Evolutionary conservation across 2,888 invertebrate species (phyloP).

Genomic region (Drosophila incognita): DNA sequence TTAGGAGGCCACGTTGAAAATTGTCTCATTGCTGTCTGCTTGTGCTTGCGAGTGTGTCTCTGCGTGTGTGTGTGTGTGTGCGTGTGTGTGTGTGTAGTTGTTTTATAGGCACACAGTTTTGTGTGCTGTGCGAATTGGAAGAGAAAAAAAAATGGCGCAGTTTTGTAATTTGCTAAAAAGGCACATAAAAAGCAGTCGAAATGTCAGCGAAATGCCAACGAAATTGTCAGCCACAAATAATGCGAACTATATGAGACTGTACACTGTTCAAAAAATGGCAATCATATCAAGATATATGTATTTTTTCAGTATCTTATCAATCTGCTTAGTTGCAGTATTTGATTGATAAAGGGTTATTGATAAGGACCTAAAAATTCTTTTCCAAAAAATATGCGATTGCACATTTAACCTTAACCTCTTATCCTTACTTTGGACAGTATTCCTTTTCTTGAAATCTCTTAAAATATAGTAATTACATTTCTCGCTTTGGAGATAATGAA

Average conservation of each 20-base stretch:
- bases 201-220: slow-evolving; percentile 34
- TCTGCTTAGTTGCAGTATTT: background rate
- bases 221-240: slow-evolving; percentile 46
- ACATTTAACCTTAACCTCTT: background rate
- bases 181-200: slow-evolving; percentile 71
- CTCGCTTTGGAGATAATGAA: background rate
- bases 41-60: slow-evolving; percentile 17
- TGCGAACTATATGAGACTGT: slow-evolving; percentile 13
- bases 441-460: background rate
- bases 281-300: background rate
- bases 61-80: background rate
- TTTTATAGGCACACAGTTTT: slow-evolving; percentile 67
- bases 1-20: slow-evolving; percentile 56
- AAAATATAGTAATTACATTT: background rate
- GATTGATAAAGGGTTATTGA: background rate
- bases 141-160: slow-evolving; percentile 67
- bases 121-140: slow-evolving; percentile 35
- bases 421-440: background rate
- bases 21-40: slow-evolving; percentile 28
- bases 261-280: slow-evolving; percentile 26
- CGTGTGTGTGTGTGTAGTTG: slow-evolving; percentile 35
- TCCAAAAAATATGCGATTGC: background rate
- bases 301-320: background rate
- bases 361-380: too few species aligned
- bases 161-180: slow-evolving; percentile 77